These are phyloP conservation scores for Bos indicus DNA, from an alignment of 2,113 vertebrate genomes.

Conservation along the genomic window DNA sequence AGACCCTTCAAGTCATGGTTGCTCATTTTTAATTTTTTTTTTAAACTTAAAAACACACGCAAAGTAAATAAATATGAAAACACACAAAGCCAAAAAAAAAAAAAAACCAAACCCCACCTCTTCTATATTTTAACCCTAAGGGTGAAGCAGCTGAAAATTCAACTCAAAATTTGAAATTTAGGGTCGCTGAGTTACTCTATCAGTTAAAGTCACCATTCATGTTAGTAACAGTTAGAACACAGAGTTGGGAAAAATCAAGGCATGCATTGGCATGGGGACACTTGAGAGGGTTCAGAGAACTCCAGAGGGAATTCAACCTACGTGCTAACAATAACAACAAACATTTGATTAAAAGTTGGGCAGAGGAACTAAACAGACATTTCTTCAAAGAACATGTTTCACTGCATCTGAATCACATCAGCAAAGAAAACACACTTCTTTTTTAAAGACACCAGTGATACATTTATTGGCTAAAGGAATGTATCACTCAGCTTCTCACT, in stretches of 20 bases:
- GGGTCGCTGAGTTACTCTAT: neutral
- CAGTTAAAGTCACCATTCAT: neutral
- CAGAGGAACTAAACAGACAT: neutral
- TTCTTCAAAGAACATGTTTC: neutral
- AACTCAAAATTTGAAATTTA: neutral
- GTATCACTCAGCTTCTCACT: neutral
- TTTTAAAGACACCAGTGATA: neutral
- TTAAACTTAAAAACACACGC: neutral
- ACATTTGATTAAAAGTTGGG: neutral
- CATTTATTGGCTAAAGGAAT: neutral
- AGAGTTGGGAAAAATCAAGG: neutral
- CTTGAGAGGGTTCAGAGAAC: neutral
- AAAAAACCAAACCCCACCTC: neutral
- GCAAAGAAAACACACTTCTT: neutral
- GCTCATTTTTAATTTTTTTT: neutral
- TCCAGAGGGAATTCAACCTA: neutral
- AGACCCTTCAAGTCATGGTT: neutral
- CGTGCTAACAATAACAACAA: accelerated
- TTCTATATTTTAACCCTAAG: neutral
- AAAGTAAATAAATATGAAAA: neutral
- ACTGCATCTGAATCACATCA: neutral
- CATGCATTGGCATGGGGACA: neutral
- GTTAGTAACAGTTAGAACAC: neutral
- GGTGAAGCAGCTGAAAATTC: neutral
- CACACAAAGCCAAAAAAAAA: neutral